Conservation (phyloP, 2,797 vertebrate genomes). For the Smutsia gigantea region DNA sequence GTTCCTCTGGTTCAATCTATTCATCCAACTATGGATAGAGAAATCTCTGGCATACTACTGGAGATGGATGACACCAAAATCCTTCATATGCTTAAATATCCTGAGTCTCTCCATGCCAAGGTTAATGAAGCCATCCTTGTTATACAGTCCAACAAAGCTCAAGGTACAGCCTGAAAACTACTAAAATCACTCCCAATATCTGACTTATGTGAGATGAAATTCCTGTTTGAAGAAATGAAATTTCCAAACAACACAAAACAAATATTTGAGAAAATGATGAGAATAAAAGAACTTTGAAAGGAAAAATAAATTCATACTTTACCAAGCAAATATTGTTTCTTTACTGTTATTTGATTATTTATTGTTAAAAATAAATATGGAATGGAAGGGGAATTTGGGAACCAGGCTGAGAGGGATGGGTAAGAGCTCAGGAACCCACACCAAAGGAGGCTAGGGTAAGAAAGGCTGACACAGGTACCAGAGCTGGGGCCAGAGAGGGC, state of each 20-base stretch:
- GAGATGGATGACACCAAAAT: constrained; percentile 97
- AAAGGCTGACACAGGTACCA: too few species aligned
- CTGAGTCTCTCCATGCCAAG: constrained; percentile 95
- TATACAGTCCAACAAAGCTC: constrained; percentile 96
- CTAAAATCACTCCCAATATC: constrained; percentile 84
- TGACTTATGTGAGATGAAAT: neutral
- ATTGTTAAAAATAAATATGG: neutral
- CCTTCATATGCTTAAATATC: constrained; percentile 96
- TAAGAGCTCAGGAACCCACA: too few species aligned
- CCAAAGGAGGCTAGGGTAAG: too few species aligned
- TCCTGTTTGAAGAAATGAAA: neutral
- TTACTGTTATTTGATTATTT: neutral
- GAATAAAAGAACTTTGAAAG: neutral
- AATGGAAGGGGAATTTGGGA: too few species aligned
- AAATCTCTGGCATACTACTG: constrained; percentile 91
- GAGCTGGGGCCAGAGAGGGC: too few species aligned
- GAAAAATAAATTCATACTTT: neutral
- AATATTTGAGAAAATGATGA: neutral
- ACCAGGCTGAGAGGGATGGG: too few species aligned
- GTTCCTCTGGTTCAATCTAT: neutral
- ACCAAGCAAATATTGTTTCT: neutral
- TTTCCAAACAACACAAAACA: neutral
- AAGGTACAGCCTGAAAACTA: constrained; percentile 95
- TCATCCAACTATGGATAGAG: constrained; percentile 68
- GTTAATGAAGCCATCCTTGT: constrained; percentile 96